A percentile compares a stretch with the other conserved stretches of the same genome.
phyloP scores from a whole-genome alignment of 2,888 invertebrate genomes.

The Portevinia maculata region DNA sequence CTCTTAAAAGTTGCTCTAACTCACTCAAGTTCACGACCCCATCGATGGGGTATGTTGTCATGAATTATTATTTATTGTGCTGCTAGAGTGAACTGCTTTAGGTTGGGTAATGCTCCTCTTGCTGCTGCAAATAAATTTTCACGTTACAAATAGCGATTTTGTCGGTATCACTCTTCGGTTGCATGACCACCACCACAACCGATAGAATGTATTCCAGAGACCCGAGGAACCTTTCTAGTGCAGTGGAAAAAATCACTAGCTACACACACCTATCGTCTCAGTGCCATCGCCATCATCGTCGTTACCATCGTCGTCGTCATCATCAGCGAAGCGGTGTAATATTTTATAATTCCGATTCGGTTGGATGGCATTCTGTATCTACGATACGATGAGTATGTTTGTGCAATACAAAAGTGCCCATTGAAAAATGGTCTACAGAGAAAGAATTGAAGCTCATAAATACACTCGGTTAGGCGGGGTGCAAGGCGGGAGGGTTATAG shows the following conservation, averaged over 20 bases:
- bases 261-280: conserved; percentile 36
- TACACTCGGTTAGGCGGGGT: conserved; percentile 51
- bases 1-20: conserved; percentile 62
- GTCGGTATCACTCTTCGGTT: conserved; percentile 14
- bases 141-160: conserved; percentile 62
- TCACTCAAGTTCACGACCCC: conserved; percentile 69
- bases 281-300: conserved; percentile 34
- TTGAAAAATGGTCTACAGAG: conserved; percentile 36
- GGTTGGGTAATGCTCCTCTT: conserved; percentile 1
- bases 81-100: conserved; percentile 43
- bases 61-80: conserved; percentile 69
- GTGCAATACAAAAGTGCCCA: conserved; percentile 41
- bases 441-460: conserved; percentile 58
- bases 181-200: conserved; percentile 24
- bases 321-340: conserved; percentile 61
- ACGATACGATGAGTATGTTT: not conserved
- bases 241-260: conserved; percentile 49
- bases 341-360: conserved; percentile 69
- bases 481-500: conserved; percentile 11
- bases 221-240: conserved; percentile 40
- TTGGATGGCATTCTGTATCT: conserved; percentile 47
- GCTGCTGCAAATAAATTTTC: conserved; percentile 60
- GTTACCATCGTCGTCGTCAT: conserved; percentile 40
- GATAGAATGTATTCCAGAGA: conserved; percentile 35
- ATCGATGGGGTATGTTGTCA: conserved; percentile 66